Percentiles rank a stretch among this genome's conserved stretches.
Conservation (phyloP, 1,140 invertebrate genomes). For the Archivesica marissinica region DNA sequence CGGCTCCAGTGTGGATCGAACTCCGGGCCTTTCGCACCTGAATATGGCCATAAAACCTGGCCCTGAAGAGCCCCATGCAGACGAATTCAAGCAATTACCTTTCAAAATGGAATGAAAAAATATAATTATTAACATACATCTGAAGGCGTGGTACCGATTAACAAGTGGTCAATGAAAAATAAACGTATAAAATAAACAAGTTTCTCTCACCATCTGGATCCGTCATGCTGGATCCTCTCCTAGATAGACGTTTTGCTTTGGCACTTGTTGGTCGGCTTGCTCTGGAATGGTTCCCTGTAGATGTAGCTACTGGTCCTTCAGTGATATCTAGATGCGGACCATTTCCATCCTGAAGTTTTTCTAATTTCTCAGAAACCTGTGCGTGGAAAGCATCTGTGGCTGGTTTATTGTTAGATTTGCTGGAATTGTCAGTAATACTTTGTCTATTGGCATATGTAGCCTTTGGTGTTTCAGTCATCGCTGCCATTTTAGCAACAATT, state of each 20-base stretch:
- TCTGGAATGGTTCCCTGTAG: constrained; percentile 42
- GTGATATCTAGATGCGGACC: constrained; percentile 2
- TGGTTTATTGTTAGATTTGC: neutral
- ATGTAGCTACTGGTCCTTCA: constrained; percentile 40
- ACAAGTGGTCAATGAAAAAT: too few relatives aligned
- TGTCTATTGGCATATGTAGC: constrained; percentile 37
- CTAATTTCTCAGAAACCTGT: constrained; percentile 46
- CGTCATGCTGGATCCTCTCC: constrained; percentile 18
- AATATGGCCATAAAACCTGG: too few relatives aligned
- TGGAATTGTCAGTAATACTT: neutral
- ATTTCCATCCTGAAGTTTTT: constrained; percentile 22
- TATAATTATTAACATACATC: too few relatives aligned
- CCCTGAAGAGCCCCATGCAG: too few relatives aligned
- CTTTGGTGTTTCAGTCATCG: constrained; percentile 48
- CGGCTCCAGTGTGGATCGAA: too few relatives aligned
- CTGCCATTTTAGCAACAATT: constrained; percentile 58
- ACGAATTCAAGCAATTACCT: too few relatives aligned
- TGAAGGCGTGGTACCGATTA: too few relatives aligned
- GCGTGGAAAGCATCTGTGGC: constrained; percentile 31
- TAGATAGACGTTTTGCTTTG: neutral
- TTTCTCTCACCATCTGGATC: constrained; percentile 50
- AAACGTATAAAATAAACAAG: neutral
- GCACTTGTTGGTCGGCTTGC: constrained; percentile 37
- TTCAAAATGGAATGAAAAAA: too few relatives aligned
- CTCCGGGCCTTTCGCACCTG: too few relatives aligned